Conservation (phyloP, 2,797 vertebrate genomes). For the Hoplostethus mediterraneus region DNA sequence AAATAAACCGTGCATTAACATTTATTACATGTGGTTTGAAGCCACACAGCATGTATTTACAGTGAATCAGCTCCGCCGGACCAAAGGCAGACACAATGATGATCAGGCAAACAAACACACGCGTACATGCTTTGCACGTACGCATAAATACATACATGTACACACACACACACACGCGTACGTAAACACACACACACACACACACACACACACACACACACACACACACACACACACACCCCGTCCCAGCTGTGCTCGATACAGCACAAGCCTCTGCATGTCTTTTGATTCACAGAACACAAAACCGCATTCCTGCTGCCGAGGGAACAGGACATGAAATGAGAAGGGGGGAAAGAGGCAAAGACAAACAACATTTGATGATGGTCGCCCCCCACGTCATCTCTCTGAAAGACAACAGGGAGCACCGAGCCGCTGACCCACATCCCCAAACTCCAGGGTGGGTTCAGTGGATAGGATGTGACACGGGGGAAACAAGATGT, state of each 20-base stretch:
- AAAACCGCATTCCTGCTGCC: constrained; percentile 67
- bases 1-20: constrained; percentile 58
- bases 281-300: constrained; percentile 49
- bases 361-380: constrained; percentile 68
- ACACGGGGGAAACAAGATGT: constrained; percentile 60
- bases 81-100: constrained; percentile 32
- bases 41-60: constrained; percentile 63
- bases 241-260: constrained; percentile 59
- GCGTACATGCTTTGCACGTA: not conserved
- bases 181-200: constrained; percentile 22
- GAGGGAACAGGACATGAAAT: constrained; percentile 57
- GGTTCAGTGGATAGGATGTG: constrained; percentile 57
- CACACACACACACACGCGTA: constrained; percentile 17
- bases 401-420: constrained; percentile 42
- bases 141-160: constrained; percentile 43
- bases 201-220: constrained; percentile 14
- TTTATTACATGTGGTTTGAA: constrained; percentile 53
- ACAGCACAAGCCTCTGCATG: constrained; percentile 67
- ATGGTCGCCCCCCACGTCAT: constrained; percentile 55
- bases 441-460: constrained; percentile 53
- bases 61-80: constrained; percentile 31
- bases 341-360: constrained; percentile 53
- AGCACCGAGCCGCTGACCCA: constrained; percentile 69
- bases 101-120: constrained; percentile 58
- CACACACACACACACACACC: constrained; percentile 21